These are phyloP conservation scores for Zosterops hypoxanthus DNA, from an alignment of 2,113 vertebrate genomes.

Conservation along the genomic window DNA sequence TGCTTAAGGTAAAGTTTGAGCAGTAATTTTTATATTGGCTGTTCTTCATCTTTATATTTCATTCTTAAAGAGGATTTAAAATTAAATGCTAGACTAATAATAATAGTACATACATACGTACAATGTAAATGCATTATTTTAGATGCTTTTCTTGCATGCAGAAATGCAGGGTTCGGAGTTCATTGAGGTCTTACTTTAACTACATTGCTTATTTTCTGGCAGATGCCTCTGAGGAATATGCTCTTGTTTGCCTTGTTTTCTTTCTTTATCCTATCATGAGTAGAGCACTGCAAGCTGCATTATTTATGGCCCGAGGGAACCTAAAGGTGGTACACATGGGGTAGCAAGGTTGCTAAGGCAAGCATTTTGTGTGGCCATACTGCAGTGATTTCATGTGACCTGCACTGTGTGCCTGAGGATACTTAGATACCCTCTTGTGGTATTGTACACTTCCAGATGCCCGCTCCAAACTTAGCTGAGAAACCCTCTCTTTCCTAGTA, in stretches of 20 bases:
- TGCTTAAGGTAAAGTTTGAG: not conserved
- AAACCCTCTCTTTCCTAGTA: not conserved
- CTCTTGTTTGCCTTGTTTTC: not conserved
- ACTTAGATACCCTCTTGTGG: not conserved
- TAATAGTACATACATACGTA: not conserved
- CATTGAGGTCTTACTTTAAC: not conserved
- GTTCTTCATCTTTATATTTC: not conserved
- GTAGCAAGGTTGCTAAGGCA: not conserved
- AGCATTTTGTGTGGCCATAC: not conserved
- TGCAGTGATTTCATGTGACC: not conserved
- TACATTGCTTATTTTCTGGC: not conserved
- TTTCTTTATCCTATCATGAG: not conserved
- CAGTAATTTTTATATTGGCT: not conserved
- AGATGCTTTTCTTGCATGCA: not conserved
- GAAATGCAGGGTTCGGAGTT: not conserved
- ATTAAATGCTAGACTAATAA: not conserved
- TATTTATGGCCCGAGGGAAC: not conserved
- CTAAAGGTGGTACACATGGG: not conserved
- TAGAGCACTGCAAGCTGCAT: not conserved
- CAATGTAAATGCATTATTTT: not conserved
- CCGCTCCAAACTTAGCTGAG: not conserved
- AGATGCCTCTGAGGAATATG: not conserved
- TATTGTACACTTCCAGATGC: not conserved
- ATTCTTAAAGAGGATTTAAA: not conserved
- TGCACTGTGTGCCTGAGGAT: not conserved